These are phyloP conservation scores for Zaprionus africanus DNA, from an alignment of 1,140 invertebrate species.

Conservation along the genomic window DNA sequence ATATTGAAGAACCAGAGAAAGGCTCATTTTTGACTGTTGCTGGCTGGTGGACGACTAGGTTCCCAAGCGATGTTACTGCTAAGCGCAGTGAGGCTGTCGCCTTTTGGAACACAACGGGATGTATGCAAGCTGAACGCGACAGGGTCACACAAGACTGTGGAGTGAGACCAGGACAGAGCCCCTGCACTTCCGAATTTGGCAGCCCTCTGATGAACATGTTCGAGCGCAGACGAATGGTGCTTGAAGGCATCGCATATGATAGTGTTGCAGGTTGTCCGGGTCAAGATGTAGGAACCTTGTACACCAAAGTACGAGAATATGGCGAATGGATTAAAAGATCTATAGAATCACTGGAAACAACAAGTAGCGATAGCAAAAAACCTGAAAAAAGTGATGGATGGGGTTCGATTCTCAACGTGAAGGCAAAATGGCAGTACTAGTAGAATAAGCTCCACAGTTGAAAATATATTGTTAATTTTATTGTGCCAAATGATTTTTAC, in stretches of 20 bases:
- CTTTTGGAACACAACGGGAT: not conserved
- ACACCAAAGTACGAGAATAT: not conserved
- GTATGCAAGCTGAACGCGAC: not conserved
- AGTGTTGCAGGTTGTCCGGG: not conserved
- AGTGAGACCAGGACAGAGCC: rapidly evolving
- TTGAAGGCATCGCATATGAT: not conserved
- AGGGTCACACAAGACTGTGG: not conserved
- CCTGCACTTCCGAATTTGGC: not conserved
- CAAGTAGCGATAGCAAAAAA: no score
- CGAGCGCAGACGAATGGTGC: not conserved
- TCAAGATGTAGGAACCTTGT: not conserved
- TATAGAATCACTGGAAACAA: not conserved
- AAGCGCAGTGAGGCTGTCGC: not conserved
- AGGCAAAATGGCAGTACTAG: no score
- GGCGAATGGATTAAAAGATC: not conserved
- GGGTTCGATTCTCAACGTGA: no score
- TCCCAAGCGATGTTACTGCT: not conserved
- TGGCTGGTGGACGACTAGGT: not conserved
- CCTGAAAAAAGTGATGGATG: no score
- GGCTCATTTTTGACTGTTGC: not conserved
- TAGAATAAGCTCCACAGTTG: no score
- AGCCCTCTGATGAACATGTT: not conserved
- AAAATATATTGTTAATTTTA: no score
- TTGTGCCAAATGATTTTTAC: no score
- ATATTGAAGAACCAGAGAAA: not conserved